Conservation (phyloP, 2,888 invertebrate species). For the Plemyria rubiginata region DNA sequence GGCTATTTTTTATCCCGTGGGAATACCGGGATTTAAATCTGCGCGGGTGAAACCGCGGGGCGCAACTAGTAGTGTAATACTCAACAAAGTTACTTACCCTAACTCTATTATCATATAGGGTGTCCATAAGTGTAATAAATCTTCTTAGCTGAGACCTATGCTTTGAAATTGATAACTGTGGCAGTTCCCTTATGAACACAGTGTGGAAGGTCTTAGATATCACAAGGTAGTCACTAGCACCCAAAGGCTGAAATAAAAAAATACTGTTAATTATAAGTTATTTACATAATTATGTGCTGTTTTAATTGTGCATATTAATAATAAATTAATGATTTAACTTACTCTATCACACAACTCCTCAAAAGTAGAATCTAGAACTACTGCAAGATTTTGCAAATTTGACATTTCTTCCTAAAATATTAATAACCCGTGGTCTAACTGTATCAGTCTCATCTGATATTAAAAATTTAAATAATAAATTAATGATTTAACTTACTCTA, state of each 20-base stretch:
- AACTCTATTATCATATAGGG: constrained; percentile 97
- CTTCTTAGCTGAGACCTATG: constrained; percentile 95
- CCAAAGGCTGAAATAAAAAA: constrained; percentile 88
- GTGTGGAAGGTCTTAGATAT: constrained; percentile 98
- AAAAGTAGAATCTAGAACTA: constrained; percentile 94
- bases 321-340: constrained; percentile 59
- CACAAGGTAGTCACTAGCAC: constrained; percentile 97
- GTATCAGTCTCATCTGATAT: constrained; percentile 95
- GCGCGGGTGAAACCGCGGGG: no score
- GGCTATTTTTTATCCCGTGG: no score
- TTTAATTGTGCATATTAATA: not conserved
- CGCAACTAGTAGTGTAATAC: no score
- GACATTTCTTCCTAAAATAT: constrained; percentile 95
- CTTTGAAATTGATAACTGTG: constrained; percentile 89
- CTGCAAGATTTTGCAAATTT: constrained; percentile 96
- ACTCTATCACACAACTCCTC: constrained; percentile 96
- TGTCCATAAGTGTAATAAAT: constrained; percentile 98
- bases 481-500: constrained; percentile 86
- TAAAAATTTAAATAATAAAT: constrained; percentile 95
- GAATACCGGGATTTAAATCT: no score
- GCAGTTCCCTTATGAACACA: constrained; percentile 95
- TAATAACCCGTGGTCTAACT: constrained; percentile 92
- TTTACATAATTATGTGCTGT: not conserved
- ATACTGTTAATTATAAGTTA: not conserved
- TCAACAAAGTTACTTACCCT: constrained; percentile 70